Base-by-base conservation (phyloP, 2,113 vertebrate genomes). In the Megalops atlanticus region DNA sequence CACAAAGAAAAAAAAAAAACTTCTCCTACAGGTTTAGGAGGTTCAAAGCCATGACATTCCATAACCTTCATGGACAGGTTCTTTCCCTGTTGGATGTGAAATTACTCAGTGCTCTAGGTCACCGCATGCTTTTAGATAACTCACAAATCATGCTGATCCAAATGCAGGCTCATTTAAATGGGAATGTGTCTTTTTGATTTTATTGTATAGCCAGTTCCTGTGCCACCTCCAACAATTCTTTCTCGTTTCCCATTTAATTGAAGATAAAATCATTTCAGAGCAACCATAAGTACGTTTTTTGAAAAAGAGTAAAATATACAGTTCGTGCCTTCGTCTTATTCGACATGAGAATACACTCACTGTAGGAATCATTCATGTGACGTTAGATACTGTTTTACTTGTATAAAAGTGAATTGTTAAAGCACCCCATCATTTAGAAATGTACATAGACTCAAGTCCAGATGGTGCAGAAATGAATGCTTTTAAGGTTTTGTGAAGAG, bases 401-500 rank as follows among this genome's bases (percentile, higher is more conserved):
- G 49, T 80, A n/a, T 36, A 70, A 45, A 58, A 33, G 74, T 21
- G 1, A 68, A 80, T 70, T 39, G 35, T 64, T 82, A 70, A 77
- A 86, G 4, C n/a, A 31, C 11, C 74, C 79, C 52, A 86, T 74
- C 72, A 21, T 14, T 72, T 47, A 76, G 74, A 76, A 76, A 76
- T 76, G 74, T 76, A 40, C 38, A 39, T 74, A 74, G 40, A 40
- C 21, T 76, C 74, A 76, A 47, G 38, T 43, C 18, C 16, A 31
- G 7, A 45, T 76, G 47, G 80, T 52, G 36, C n/a, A 74, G 31
- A 83, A 77, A 82, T 72, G 5, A 78, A 45, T 69, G 21, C 49
- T 76, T 52, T 76, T 52, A 52, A 76, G 74, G 24, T 41, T 43
- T 79, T 40, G 40, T 11, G 21, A 12, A 21, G 80, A 18, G 39